Conservation (phyloP, 2,113 vertebrate species). For the Anhinga rufa region DNA sequence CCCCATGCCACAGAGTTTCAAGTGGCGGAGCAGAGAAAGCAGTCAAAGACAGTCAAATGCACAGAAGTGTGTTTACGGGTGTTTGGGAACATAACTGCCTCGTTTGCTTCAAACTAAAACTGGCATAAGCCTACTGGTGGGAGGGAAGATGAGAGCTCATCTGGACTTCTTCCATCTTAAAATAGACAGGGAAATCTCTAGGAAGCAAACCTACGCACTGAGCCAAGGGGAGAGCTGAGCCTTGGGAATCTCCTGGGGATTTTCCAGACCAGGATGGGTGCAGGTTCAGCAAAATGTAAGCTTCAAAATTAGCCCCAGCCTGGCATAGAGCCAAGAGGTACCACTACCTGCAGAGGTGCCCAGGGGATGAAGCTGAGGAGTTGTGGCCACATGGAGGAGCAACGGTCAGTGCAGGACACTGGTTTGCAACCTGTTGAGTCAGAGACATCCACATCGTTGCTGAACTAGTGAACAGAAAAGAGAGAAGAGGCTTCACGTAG, state of each 20-base stretch:
- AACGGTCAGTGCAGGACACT: neutral
- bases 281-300: neutral
- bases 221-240: neutral
- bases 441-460: neutral
- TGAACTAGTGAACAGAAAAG: neutral
- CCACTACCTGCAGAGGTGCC: neutral
- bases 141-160: neutral
- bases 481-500: neutral
- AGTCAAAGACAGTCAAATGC: neutral
- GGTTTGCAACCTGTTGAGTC: neutral
- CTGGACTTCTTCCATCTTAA: neutral
- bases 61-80: neutral
- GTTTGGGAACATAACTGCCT: neutral
- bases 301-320: neutral
- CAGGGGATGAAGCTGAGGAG: fast-evolving
- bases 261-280: neutral
- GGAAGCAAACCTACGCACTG: neutral
- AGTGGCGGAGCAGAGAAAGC: neutral
- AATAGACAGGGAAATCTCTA: neutral
- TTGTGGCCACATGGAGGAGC: neutral
- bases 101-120: neutral
- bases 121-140: neutral
- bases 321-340: neutral
- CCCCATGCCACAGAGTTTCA: neutral
- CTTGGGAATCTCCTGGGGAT: neutral